These are phyloP conservation scores for Catostylus mosaicus DNA, from an alignment of 30 jellyfish, hydroid and myxozoan species.

Conservation along the genomic window DNA sequence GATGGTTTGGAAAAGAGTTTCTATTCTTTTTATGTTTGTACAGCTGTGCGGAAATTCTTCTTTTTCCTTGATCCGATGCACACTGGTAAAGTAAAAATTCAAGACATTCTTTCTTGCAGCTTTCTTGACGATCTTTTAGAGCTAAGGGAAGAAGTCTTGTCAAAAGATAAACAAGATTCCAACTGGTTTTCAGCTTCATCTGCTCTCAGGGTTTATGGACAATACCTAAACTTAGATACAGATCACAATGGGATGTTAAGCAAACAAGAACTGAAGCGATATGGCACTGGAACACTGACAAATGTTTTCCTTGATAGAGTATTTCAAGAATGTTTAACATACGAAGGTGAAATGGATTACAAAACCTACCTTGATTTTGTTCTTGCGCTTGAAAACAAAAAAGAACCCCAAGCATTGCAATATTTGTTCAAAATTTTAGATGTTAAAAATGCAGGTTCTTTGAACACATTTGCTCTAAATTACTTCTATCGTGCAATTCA, in stretches of 20 bases:
- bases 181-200: conserved; percentile 99
- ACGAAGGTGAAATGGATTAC: conserved; percentile 99
- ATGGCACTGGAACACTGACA: conserved; percentile 97
- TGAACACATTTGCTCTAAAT: conserved; percentile 94
- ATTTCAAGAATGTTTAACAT: conserved; percentile 97
- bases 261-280: conserved; percentile 90
- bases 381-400: conserved; percentile 94
- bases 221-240: conserved; percentile 89
- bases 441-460: conserved; percentile 81
- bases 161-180: conserved; percentile 95
- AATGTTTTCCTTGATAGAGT: conserved; percentile 90
- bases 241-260: conserved; percentile 99
- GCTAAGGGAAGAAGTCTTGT: conserved; percentile 94
- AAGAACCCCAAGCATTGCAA: conserved; percentile 98
- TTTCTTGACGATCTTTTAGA: conserved; percentile 95
- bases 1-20: conserved; percentile 98
- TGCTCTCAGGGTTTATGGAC: conserved; percentile 99
- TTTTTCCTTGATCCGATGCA: conserved; percentile 97
- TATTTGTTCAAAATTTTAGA: conserved; percentile 88
- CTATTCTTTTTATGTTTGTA: conserved; percentile 97
- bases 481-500: conserved; percentile 92
- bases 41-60: conserved; percentile 98
- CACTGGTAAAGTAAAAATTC: conserved; percentile 95
- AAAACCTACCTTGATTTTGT: conserved; percentile 98
- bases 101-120: conserved; percentile 96